phyloP scores from a whole-genome alignment of 2,113 vertebrate genomes.

The Megaceryle maxima region DNA sequence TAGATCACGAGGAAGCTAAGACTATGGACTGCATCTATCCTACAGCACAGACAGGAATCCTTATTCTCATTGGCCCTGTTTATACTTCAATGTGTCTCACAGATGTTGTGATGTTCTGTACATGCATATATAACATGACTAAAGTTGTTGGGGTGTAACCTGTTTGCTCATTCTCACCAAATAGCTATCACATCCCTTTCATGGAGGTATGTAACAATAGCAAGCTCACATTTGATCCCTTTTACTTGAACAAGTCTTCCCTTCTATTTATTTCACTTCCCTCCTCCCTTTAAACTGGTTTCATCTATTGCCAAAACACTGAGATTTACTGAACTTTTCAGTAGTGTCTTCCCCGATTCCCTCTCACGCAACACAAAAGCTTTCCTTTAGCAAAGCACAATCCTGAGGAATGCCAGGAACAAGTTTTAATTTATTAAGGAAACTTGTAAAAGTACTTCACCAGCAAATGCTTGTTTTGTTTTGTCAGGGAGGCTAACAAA shows the following conservation, averaged over 20 bases:
- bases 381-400: background rate
- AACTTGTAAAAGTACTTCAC: constrained; percentile 1
- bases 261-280: background rate
- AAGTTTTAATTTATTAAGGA: background rate
- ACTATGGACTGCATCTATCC: background rate
- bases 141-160: background rate
- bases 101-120: background rate
- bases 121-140: background rate
- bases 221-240: background rate
- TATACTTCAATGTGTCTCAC: background rate
- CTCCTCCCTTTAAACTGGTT: background rate
- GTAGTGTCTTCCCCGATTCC: background rate
- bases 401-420: background rate
- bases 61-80: background rate
- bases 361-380: background rate
- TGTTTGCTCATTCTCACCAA: background rate
- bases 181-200: background rate
- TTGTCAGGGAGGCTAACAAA: background rate
- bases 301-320: background rate
- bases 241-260: background rate
- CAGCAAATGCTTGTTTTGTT: background rate
- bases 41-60: background rate
- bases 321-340: background rate
- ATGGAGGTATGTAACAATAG: background rate
- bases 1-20: background rate